A percentile compares a stretch with the other conserved stretches of the same genome.
Conservation (phyloP, 2,888 invertebrate genomes). For the Argyresthia albistria region DNA sequence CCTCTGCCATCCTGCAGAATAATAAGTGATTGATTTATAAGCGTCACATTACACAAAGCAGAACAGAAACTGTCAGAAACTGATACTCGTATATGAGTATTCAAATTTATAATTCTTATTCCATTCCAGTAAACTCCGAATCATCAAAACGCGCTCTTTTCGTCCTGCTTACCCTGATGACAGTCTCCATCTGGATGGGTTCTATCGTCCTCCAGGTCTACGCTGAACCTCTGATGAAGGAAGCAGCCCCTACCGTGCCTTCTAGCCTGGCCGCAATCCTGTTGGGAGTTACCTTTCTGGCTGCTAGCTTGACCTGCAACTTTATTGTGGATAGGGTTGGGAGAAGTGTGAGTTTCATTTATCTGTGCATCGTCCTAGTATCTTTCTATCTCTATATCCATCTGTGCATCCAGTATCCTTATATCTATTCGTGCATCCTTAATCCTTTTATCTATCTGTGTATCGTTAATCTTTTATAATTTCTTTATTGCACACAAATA, state of each 20-base stretch:
- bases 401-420: no score
- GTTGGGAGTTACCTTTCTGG: constrained; percentile 38
- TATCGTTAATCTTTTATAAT: neutral
- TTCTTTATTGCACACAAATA: no score
- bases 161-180: constrained; percentile 32
- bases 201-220: constrained; percentile 51
- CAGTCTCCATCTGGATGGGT: constrained; percentile 45
- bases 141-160: constrained; percentile 31
- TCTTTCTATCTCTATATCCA: neutral
- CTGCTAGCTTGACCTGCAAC: constrained; percentile 35
- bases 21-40: no score
- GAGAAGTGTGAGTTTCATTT: constrained; percentile 36
- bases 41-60: no score
- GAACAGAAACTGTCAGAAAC: no score
- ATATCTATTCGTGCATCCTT: no score
- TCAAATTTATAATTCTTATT: no score
- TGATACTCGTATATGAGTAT: no score
- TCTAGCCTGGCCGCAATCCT: constrained; percentile 48
- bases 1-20: no score
- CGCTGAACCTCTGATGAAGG: constrained; percentile 49
- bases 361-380: no score
- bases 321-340: constrained; percentile 41
- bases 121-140: constrained; percentile 28
- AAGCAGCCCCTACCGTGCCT: constrained; percentile 48
- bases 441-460: no score